Conservation (phyloP, 2,888 invertebrate species). For the Chrysotoxum bicinctum region DNA sequence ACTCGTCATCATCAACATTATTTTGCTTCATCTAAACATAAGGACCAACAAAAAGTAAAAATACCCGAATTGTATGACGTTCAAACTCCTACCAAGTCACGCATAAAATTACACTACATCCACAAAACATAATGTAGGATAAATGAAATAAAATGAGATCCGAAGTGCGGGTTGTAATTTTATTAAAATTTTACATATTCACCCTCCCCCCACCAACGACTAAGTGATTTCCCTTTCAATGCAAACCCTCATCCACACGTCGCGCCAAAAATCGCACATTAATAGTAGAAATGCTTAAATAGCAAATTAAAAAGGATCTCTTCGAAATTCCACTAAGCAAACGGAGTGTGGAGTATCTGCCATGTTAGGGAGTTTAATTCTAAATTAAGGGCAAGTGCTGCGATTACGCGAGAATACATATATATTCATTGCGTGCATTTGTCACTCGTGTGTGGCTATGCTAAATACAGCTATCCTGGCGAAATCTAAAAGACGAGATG, state of each 20-base stretch:
- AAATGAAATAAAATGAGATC: slow-evolving; percentile 45
- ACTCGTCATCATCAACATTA: neutral
- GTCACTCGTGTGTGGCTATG: slow-evolving; percentile 6
- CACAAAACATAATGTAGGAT: slow-evolving; percentile 50
- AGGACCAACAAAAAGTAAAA: neutral
- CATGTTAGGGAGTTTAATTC: slow-evolving; percentile 44
- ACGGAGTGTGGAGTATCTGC: neutral
- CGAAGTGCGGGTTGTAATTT: slow-evolving; percentile 45
- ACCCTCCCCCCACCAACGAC: neutral
- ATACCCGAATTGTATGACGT: neutral
- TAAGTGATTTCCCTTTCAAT: slow-evolving; percentile 61
- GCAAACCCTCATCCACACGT: neutral
- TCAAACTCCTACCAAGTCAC: slow-evolving; percentile 13
- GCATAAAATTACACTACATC: slow-evolving; percentile 57
- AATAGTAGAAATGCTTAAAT: slow-evolving; percentile 12
- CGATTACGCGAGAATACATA: slow-evolving; percentile 41
- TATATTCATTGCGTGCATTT: slow-evolving; percentile 43
- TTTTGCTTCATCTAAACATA: neutral
- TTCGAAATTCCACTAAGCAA: neutral
- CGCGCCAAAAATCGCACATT: neutral
- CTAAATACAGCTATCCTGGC: neutral
- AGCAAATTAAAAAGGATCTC: slow-evolving; percentile 21
- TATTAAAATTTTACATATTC: slow-evolving; percentile 47
- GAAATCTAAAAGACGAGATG: neutral
- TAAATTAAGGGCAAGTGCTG: slow-evolving; percentile 66